These are phyloP conservation scores for Synanceia verrucosa DNA, from an alignment of 2,797 vertebrate species.

Conservation along the genomic window DNA sequence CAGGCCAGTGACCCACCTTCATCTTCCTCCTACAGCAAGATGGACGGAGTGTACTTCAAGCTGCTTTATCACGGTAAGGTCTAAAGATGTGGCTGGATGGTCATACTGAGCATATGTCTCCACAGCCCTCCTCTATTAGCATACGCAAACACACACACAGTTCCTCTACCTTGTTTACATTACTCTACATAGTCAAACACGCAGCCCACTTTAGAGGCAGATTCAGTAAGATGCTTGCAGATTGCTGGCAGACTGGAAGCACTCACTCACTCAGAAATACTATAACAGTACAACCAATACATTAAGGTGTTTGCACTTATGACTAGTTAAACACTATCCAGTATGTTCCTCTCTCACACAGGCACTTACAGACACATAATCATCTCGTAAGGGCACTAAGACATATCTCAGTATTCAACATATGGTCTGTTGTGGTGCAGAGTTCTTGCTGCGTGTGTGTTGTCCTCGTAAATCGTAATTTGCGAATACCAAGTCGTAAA, in stretches of 20 bases:
- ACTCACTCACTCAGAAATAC: not conserved
- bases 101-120: not conserved
- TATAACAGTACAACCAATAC: not conserved
- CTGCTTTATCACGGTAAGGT: conserved; percentile 91
- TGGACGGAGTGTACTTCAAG: conserved; percentile 90
- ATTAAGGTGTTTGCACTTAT: not conserved
- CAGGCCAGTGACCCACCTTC: conserved; percentile 79
- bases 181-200: not conserved
- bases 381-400: not conserved
- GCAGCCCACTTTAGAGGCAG: not conserved
- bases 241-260: too few relatives aligned
- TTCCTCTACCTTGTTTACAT: not conserved
- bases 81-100: conserved; percentile 11
- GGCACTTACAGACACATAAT: not conserved
- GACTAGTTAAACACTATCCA: not conserved
- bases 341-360: not conserved
- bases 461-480: too few relatives aligned
- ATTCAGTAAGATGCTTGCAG: not conserved
- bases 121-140: not conserved
- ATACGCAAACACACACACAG: not conserved
- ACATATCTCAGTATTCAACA: not conserved
- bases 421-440: not conserved
- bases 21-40: conserved; percentile 65
- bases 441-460: too few relatives aligned
- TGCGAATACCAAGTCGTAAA: too few relatives aligned